phyloP scores from a whole-genome alignment of 2,888 invertebrate species.

The Cataglyphis rosenhaueri region DNA sequence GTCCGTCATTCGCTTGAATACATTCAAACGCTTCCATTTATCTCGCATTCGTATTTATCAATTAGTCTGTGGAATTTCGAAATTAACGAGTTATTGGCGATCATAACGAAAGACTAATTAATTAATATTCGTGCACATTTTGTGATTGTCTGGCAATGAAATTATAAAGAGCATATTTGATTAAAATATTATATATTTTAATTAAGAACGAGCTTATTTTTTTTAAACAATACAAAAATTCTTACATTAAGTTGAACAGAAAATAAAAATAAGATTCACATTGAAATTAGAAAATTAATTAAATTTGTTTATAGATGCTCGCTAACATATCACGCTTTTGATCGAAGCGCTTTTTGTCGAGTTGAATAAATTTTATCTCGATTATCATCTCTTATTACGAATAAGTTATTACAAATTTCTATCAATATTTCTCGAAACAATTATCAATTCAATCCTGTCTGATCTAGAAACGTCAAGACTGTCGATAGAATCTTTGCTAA shows the following conservation, averaged over 20 bases:
- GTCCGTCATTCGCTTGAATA: constrained; percentile 16
- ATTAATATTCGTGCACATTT: constrained; percentile 33
- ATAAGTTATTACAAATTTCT: background rate
- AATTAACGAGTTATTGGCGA: constrained; percentile 41
- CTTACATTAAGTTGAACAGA: constrained; percentile 23
- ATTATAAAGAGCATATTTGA: constrained; percentile 4
- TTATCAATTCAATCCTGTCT: constrained; percentile 15
- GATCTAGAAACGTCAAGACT: constrained; percentile 10
- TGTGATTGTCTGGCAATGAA: constrained; percentile 23
- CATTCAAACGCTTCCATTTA: constrained; percentile 32
- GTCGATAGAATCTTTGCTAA: constrained; percentile 34
- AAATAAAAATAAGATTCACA: constrained; percentile 9
- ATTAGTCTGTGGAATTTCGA: constrained; percentile 43
- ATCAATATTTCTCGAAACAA: background rate
- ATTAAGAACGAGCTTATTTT: background rate
- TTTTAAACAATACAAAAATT: background rate
- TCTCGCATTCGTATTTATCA: constrained; percentile 36
- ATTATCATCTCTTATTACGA: background rate
- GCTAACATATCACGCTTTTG: constrained; percentile 5
- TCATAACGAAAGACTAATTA: constrained; percentile 44
- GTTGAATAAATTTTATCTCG: background rate
- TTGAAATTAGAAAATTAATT: background rate
- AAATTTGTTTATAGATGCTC: constrained; percentile 20
- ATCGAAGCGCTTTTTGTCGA: background rate
- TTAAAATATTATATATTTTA: background rate